Conservation (phyloP, 2,113 vertebrate genomes). For the Machaerirhynchus nigripectus region DNA sequence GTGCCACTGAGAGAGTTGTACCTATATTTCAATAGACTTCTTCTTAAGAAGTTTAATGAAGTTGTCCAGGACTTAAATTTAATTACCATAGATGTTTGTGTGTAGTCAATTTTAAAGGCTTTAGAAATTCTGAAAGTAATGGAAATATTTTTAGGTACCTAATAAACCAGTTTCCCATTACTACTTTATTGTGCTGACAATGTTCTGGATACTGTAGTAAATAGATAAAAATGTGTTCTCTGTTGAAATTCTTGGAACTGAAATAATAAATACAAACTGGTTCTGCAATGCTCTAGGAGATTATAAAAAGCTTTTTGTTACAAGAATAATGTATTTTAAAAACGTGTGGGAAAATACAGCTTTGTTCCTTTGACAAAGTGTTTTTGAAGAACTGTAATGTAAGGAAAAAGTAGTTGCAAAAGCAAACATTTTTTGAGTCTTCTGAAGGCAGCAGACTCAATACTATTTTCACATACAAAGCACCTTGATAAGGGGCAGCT, state of each 20-base stretch:
- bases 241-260: background rate
- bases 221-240: background rate
- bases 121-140: background rate
- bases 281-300: background rate
- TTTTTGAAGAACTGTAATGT: background rate
- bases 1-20: background rate
- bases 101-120: background rate
- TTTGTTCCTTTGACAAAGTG: background rate
- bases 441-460: background rate
- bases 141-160: background rate
- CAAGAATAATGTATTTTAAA: background rate
- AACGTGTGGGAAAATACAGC: background rate
- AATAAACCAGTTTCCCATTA: background rate
- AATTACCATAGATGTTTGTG: background rate
- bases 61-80: background rate
- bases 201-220: background rate
- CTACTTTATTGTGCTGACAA: background rate
- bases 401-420: background rate
- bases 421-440: background rate
- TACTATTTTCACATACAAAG: background rate
- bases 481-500: background rate
- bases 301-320: background rate
- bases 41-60: background rate
- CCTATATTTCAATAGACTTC: background rate
- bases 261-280: background rate